A percentile compares a stretch with the other conserved stretches of the same genome.
These are phyloP conservation scores for Natator depressus DNA, from an alignment of 2,113 vertebrate species.

Conservation along the genomic window DNA sequence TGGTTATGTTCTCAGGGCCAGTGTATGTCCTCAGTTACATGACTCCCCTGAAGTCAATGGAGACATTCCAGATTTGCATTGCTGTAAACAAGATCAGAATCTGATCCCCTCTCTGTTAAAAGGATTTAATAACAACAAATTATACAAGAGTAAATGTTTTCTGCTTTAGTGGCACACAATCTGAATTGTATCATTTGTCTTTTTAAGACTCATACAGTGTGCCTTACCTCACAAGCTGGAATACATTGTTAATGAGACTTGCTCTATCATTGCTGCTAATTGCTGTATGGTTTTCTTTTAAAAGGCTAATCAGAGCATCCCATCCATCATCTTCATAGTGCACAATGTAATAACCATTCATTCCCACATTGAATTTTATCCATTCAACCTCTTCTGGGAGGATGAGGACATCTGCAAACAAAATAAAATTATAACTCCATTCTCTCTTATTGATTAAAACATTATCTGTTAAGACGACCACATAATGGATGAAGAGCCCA, in stretches of 20 bases:
- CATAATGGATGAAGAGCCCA: not conserved
- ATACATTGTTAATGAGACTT: slow-evolving; percentile 88
- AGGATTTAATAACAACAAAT: not conserved
- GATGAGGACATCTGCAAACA: slow-evolving; percentile 83
- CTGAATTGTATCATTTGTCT: not conserved
- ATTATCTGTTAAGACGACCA: not conserved
- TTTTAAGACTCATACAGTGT: not conserved
- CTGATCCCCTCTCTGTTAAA: not conserved
- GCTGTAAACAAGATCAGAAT: not conserved
- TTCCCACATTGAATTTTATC: slow-evolving; percentile 93
- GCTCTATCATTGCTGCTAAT: slow-evolving; percentile 89
- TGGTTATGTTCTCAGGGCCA: not conserved
- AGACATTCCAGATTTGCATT: not conserved
- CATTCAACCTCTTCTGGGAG: slow-evolving; percentile 88
- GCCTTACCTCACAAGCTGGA: slow-evolving; percentile 91
- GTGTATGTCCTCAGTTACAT: not conserved
- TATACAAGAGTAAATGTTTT: not conserved
- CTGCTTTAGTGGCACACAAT: not conserved
- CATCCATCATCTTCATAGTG: slow-evolving; percentile 88
- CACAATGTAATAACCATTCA: slow-evolving; percentile 94
- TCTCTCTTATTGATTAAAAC: not conserved
- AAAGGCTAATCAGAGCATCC: slow-evolving; percentile 82
- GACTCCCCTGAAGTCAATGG: not conserved
- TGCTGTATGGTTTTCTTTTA: slow-evolving; percentile 80
- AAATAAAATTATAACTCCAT: slow-evolving; percentile 37